Evolutionary conservation across 2,113 vertebrate species (phyloP), one percentile per base, ranked within the genome.

Genomic region (Chrysochloris asiatica): DNA sequence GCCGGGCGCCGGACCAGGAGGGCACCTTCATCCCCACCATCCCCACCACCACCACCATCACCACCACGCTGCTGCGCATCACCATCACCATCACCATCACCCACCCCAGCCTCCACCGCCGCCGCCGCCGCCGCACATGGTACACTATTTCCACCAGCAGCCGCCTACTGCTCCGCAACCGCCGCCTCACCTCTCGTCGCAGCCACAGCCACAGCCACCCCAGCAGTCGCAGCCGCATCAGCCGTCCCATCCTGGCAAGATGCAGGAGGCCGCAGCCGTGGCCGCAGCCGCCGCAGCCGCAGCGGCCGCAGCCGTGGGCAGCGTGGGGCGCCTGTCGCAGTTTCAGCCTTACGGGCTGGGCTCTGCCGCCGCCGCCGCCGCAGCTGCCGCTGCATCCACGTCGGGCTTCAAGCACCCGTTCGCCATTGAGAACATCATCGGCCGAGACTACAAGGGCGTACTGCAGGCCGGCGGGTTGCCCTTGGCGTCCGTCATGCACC

Each of bases 351-450:
- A 98, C 33, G 97, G 97, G 17, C 81, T 97, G 92, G 95, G 96
- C 69, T 93, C 95, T 0, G 94, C 95, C 0, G 96, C 95, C 24
- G 96, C 96, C 5, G 97, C 63, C 59, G 97, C 97, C 0, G 95
- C 94, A 0, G 93, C 94, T 0, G 95, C 95, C 33, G 95, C 97
- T 2, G 96, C 67, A 88, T 96, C 97, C 41, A 89, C 97, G 24
- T 96, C 98, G 1, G 98, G 99, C 86, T 99, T 99, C 94, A 99
- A 99, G 93, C 99, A 99, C 86, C 99, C 99, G 1, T 99, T 99
- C 71, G 98, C 99, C 82, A 99, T 99, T 59, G 99, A 99, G 97
- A 99, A 99, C 96, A 98, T 99, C 75, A 99, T 99, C 94, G 98
- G 99, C 84, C 97, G 99, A 97, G 99, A 99, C 97, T 99, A 99